Evolutionary conservation across 2,888 invertebrate species (phyloP), one percentile per base, ranked within the genome.

Genomic region (Mimas tiliae): DNA sequence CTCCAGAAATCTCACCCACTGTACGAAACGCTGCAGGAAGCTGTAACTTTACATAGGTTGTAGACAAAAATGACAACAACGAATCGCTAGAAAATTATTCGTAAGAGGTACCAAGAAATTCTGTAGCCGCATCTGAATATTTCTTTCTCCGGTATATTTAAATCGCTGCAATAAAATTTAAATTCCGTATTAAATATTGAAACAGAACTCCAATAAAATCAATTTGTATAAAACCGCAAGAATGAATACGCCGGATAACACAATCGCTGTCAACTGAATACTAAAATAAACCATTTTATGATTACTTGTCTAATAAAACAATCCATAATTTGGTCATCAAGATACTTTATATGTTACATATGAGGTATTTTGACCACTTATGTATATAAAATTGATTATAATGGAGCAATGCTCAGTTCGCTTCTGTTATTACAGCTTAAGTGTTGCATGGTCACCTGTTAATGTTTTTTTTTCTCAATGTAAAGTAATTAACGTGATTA

Each of bases 221-320:
- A 81, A 77, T 83, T 86, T 76, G 85, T 85, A 84, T 79, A 81
- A n/a, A n/a, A 81, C 79, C 77, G 82, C 81, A 75, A n/a, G 1
- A 16, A 80, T 72, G 70, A 53, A 38, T 55, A 16, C 16, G 75
- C 68, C 74, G 69, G 75, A 76, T 76, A 77, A 78, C 71, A 70
- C 70, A 69, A 69, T 69, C 71, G 72, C 70, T 73, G 73, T 69
- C 67, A 72, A 70, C 64, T 70, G 68, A 74, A 80, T 79, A 81
- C 75, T 85, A 86, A 89, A 88, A 82, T 74, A 69, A 75, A 78
- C 71, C 71, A 79, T 70, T 91, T 91, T 91, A 91, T 79, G 84
- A 79, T 69, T 71, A 68, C 83, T 83, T 88, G 87, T 84, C 85
- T 87, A 89, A 88, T 91, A 90, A 89, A 90, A 90, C 83, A 86